These are phyloP conservation scores for Nasalis larvatus DNA, from an alignment of 2,113 vertebrate species.

Conservation along the genomic window DNA sequence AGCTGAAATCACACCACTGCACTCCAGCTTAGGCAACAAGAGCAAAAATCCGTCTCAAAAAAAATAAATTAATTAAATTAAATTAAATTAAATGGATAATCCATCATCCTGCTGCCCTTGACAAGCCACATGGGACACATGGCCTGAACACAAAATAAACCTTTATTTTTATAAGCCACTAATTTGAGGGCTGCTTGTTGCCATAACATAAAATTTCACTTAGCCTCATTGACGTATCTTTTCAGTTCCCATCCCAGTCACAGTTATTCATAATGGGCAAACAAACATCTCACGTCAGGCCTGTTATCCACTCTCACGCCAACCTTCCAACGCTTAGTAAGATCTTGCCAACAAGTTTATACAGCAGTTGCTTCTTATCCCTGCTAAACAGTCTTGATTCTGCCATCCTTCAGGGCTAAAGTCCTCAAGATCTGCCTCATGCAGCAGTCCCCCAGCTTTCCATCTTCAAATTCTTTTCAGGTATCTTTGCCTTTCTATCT, in stretches of 20 bases:
- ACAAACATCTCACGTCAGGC: not conserved
- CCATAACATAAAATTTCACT: not conserved
- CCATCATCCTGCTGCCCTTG: not conserved
- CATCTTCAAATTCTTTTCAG: not conserved
- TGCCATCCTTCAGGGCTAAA: not conserved
- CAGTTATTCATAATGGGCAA: not conserved
- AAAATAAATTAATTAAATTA: too few species aligned
- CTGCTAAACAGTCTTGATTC: not conserved
- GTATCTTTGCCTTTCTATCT: not conserved
- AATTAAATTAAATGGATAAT: not conserved
- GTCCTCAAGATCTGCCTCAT: not conserved
- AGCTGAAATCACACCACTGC: too few species aligned
- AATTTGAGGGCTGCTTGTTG: not conserved
- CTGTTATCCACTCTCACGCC: not conserved
- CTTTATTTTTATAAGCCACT: not conserved
- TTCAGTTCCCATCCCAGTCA: not conserved
- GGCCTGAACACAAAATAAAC: not conserved
- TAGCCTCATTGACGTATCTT: not conserved
- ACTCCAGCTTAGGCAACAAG: too few species aligned
- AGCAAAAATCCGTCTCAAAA: accelerated
- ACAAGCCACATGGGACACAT: not conserved
- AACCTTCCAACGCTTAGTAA: not conserved
- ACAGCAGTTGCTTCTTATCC: not conserved
- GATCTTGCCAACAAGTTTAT: not conserved
- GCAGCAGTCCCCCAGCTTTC: not conserved